These are phyloP conservation scores for Phymorhynchus buccinoides DNA, from an alignment of 1,140 invertebrate genomes.

Conservation along the genomic window DNA sequence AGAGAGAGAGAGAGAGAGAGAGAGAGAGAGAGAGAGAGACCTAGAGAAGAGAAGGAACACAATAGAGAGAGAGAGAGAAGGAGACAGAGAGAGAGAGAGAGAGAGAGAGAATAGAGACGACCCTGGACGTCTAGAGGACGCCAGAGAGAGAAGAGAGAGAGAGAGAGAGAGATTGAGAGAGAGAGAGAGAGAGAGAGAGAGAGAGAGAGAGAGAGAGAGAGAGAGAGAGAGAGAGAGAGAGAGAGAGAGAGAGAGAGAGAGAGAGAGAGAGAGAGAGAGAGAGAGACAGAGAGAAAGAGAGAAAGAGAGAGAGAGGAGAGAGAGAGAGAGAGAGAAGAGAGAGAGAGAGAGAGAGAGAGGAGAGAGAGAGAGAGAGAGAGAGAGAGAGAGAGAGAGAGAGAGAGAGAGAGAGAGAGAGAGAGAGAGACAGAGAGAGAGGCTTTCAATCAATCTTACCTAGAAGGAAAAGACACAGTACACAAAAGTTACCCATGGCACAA, in stretches of 20 bases:
- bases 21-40: constrained; percentile 29
- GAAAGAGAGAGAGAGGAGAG: neutral
- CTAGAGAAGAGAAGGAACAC: neutral
- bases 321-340: too few species aligned
- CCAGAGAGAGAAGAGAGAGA: constrained; percentile 39
- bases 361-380: neutral
- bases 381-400: neutral
- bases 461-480: neutral
- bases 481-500: too few species aligned
- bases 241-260: constrained; percentile 38
- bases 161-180: constrained; percentile 8
- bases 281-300: constrained; percentile 14
- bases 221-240: neutral
- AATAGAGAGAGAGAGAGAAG: too few species aligned
- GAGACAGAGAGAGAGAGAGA: too few species aligned
- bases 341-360: neutral
- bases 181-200: constrained; percentile 19
- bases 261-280: constrained; percentile 17
- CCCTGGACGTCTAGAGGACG: too few species aligned
- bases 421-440: neutral
- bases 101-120: neutral
- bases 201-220: neutral
- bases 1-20: neutral
- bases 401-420: neutral
- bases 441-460: too few species aligned